Conservation (phyloP, 1,140 invertebrate species). For the Luehdorfia chinensis region DNA sequence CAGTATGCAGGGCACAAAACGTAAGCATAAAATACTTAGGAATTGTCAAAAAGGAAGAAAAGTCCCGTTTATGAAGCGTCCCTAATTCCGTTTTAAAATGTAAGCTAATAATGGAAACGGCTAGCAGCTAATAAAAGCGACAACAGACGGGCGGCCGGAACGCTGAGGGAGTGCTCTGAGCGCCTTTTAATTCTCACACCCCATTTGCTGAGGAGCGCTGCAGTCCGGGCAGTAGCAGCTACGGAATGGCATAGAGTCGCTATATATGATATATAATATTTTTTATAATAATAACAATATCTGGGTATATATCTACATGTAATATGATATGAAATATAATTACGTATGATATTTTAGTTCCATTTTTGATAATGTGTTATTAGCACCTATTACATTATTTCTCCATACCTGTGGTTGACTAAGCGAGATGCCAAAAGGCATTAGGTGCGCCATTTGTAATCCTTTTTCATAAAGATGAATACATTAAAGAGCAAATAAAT, state of each 20-base stretch:
- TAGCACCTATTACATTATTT: no score
- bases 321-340: no score
- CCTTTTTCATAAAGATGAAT: no score
- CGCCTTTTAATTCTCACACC: slow-evolving; percentile 72
- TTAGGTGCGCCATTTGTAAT: no score
- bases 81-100: slow-evolving; percentile 45
- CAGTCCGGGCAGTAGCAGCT: slow-evolving; percentile 27
- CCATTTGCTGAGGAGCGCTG: slow-evolving; percentile 53
- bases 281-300: no score
- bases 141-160: slow-evolving; percentile 31
- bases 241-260: slow-evolving; percentile 6
- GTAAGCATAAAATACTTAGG: slow-evolving; percentile 1
- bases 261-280: background rate
- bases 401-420: no score
- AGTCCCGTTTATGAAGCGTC: slow-evolving; percentile 15
- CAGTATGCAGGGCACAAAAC: no score
- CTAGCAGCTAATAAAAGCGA: slow-evolving; percentile 48
- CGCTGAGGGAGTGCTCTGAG: slow-evolving; percentile 36
- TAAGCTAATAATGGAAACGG: slow-evolving; percentile 44
- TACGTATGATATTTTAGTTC: no score
- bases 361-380: no score
- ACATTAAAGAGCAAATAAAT: no score
- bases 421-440: no score
- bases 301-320: no score
- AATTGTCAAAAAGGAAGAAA: background rate